Evolutionary conservation across 2,888 invertebrate genomes (phyloP).

Genomic region (Rapana venosa): DNA sequence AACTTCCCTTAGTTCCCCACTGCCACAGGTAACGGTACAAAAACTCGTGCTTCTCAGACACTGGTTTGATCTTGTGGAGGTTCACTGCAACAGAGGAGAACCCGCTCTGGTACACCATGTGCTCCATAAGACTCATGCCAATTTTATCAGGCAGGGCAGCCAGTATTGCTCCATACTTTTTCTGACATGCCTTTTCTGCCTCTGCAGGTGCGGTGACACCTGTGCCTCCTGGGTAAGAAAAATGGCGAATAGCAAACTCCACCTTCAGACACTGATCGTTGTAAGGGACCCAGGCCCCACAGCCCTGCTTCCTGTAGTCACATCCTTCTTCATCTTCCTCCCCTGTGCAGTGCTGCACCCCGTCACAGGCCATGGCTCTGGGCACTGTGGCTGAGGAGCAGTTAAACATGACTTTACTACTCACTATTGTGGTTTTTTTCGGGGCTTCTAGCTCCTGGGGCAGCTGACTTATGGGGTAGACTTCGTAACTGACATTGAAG

Average conservation of each 20-base stretch:
- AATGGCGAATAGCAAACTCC: not conserved
- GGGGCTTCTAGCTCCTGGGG: not conserved
- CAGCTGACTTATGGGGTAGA: not conserved
- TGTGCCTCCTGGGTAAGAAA: not conserved
- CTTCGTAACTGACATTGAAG: not conserved
- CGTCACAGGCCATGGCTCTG: not conserved
- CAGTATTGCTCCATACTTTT: not conserved
- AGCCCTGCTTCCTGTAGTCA: not conserved
- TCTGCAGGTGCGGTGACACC: not conserved
- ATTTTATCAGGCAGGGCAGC: not conserved
- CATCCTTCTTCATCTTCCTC: not conserved
- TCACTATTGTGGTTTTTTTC: not conserved
- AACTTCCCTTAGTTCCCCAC: not conserved
- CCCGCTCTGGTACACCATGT: not conserved
- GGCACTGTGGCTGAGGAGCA: not conserved
- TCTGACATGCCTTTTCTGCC: not conserved
- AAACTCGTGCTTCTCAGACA: not conserved
- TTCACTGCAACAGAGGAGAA: not conserved
- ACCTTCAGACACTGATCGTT: not conserved
- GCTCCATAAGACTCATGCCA: not conserved
- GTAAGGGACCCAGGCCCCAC: not conserved
- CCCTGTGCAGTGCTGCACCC: not conserved
- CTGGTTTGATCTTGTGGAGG: not conserved
- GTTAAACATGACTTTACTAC: not conserved
- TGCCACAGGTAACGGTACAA: constrained; percentile 18